Evolutionary conservation across 2,113 vertebrate genomes (phyloP).

Genomic region (Sceloporus undulatus): DNA sequence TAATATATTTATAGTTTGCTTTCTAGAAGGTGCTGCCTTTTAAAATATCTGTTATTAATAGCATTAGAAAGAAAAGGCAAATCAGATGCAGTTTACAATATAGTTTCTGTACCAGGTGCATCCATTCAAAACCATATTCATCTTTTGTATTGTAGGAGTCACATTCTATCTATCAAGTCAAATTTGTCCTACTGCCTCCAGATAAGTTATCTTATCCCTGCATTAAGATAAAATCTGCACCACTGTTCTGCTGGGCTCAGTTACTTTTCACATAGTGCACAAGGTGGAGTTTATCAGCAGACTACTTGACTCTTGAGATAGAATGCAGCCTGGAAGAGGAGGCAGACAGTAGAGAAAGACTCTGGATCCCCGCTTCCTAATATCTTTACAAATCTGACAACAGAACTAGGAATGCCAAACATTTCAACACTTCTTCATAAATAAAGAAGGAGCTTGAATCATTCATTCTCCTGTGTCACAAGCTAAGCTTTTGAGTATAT

Average conservation of each 20-base stretch:
- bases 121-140: background rate
- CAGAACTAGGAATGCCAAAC: background rate
- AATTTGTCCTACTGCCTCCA: conserved; percentile 30
- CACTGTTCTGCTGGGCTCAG: background rate
- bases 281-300: background rate
- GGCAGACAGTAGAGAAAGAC: background rate
- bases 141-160: conserved; percentile 29
- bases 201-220: no score
- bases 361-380: background rate
- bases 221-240: background rate
- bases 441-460: background rate
- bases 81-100: conserved; percentile 43
- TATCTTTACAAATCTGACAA: background rate
- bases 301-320: background rate
- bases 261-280: background rate
- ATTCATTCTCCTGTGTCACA: background rate
- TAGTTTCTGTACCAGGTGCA: conserved; percentile 17
- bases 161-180: conserved; percentile 27
- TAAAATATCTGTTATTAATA: conserved; percentile 55
- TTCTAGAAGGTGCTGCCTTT: conserved; percentile 38
- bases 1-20: conserved; percentile 16
- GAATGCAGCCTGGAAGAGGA: background rate
- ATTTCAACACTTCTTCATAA: background rate
- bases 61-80: conserved; percentile 22
- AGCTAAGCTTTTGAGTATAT: background rate